These are phyloP conservation scores for Mandrillus leucophaeus DNA, from an alignment of 2,113 vertebrate species.

Conservation along the genomic window DNA sequence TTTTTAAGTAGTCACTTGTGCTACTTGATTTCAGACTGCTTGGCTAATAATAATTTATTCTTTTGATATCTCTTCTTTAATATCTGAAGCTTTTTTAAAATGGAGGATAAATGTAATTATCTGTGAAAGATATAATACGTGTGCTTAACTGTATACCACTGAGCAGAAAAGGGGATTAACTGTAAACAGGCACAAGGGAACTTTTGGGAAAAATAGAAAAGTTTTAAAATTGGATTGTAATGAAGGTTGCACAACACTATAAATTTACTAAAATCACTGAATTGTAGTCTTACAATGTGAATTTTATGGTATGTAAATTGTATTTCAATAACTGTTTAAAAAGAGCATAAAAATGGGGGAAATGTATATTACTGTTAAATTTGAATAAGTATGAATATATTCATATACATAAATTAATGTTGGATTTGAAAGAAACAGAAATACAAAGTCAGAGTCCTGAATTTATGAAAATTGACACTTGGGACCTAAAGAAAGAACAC, in stretches of 20 bases:
- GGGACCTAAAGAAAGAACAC: neutral
- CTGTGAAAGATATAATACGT: neutral
- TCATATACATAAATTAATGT: neutral
- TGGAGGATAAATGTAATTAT: neutral
- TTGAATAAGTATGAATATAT: neutral
- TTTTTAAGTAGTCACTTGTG: neutral
- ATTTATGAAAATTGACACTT: neutral
- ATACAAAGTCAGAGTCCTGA: neutral
- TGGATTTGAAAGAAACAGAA: neutral
- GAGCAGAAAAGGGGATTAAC: neutral
- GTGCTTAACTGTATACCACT: neutral
- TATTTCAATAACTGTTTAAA: neutral
- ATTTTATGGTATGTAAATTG: neutral
- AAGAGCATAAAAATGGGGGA: neutral
- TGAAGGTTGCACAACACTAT: neutral
- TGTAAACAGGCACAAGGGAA: neutral
- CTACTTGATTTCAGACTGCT: neutral
- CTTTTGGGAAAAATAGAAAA: neutral
- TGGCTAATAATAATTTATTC: neutral
- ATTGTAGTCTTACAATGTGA: neutral
- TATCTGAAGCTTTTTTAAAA: neutral
- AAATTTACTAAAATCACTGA: neutral
- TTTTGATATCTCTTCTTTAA: neutral
- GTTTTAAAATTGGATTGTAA: constrained; percentile 2
- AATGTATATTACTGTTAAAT: neutral